phyloP scores from a whole-genome alignment of 2,797 vertebrate genomes.

The Argya squamiceps region DNA sequence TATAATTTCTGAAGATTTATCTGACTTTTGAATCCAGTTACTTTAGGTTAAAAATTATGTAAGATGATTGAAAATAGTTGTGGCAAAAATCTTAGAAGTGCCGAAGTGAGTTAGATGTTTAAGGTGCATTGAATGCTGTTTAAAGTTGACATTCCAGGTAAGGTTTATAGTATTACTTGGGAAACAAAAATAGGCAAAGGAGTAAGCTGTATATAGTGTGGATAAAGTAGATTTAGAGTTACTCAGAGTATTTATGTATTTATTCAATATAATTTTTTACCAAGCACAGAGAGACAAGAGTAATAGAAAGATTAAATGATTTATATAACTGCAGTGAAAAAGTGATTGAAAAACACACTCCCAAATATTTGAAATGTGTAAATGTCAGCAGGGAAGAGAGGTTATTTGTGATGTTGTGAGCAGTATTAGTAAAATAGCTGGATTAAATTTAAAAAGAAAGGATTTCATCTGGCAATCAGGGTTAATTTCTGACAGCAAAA shows the following conservation, averaged over 20 bases:
- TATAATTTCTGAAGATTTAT: neutral
- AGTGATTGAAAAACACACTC: neutral
- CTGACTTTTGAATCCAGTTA: neutral
- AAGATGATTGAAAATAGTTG: neutral
- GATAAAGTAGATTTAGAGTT: neutral
- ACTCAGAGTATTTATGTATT: neutral
- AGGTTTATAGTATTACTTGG: neutral
- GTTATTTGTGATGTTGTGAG: neutral
- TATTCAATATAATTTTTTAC: conserved; percentile 4
- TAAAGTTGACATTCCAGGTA: neutral
- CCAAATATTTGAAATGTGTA: conserved; percentile 11
- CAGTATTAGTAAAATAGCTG: neutral
- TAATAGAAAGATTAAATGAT: neutral
- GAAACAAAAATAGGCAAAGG: neutral
- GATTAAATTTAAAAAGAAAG: neutral
- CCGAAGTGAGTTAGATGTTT: neutral
- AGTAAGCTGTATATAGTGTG: neutral
- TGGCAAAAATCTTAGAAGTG: neutral
- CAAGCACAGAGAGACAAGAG: neutral
- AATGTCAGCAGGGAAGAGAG: neutral
- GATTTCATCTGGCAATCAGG: neutral
- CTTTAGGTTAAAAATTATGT: neutral
- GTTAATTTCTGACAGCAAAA: neutral
- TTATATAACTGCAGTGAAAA: neutral
- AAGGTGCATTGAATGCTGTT: neutral